Evolutionary conservation across 2,113 vertebrate genomes (phyloP).

Genomic region (Tursiops truncatus): DNA sequence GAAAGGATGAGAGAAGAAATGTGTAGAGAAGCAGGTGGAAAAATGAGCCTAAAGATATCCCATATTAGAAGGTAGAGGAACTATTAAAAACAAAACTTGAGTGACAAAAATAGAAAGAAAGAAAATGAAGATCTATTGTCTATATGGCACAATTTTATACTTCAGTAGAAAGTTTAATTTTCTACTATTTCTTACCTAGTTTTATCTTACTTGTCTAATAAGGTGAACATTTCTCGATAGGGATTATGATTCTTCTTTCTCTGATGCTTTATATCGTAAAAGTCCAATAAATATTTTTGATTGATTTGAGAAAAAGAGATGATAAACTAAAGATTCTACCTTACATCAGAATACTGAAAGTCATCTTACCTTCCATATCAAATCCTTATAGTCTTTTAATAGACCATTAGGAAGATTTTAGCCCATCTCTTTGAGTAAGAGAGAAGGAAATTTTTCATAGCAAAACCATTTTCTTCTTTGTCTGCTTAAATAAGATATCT

Average conservation of each 20-base stretch:
- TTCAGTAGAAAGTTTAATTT: slow-evolving; percentile 24
- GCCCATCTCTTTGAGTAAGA: neutral
- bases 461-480: slow-evolving; percentile 62
- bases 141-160: slow-evolving; percentile 4
- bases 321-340: slow-evolving; percentile 37
- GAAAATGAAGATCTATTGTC: neutral
- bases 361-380: neutral
- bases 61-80: neutral
- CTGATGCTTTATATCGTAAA: neutral
- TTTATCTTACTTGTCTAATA: slow-evolving; percentile 8
- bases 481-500: slow-evolving; percentile 77
- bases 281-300: slow-evolving; percentile 20
- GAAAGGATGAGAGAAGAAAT: neutral
- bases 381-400: neutral
- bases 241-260: neutral
- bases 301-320: neutral
- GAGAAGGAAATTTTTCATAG: slow-evolving; percentile 63
- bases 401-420: slow-evolving; percentile 28
- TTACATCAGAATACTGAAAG: neutral
- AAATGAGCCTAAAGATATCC: neutral
- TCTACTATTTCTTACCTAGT: slow-evolving; percentile 15
- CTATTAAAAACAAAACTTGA: neutral
- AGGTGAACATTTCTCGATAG: slow-evolving; percentile 14
- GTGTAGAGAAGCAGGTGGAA: neutral
- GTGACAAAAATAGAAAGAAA: neutral